Evolutionary conservation across 2,888 invertebrate species (phyloP), one percentile per base, ranked within the genome.

Genomic region (Standfussiana lucernea): DNA sequence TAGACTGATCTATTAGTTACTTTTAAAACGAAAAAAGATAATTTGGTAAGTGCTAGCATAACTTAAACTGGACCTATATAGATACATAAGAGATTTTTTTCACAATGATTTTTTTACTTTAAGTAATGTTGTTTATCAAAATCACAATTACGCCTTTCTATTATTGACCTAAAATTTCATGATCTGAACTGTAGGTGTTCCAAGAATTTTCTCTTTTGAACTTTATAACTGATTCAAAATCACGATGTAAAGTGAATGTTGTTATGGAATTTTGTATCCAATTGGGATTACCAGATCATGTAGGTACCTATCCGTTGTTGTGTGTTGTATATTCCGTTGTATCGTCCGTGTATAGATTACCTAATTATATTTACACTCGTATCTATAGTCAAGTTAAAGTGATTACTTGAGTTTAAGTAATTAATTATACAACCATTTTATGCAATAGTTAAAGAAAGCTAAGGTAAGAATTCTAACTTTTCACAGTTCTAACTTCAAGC

Each of bases 1-100:
- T 37, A 35, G 18, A 2, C 28, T 42, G 24, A 37, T 15, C 6
- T 35, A 13, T 15, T 28, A 11, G 18, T 65, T 40, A 50, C 11
- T 50, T 37, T 15, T 28, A 32, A 24, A 28, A 35, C 5, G 1
- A 8, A 21, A 53, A 11, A 7, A 21, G 0, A 15, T n/a, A 42
- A 50, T 53, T 65, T n/a, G 66, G 77, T 77, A 77, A 83, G 69
- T 66, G 2, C 8, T 37, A 40, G 8, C 8, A 66, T 21, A n/a
- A 8, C 18, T 4, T 15, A 40, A 15, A 64, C 13, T n/a, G 24
- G n/a, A 64, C 6, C 13, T 15, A 21, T 2, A 24, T 15, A 35
- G 7, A 45, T 11, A 10, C 2, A 37, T 2, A 28, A 47, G 1
- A 0, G 1, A 13, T 66, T 66, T 10, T 1, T 8, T 61, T 13